Conservation (phyloP, 2,113 vertebrate species). For the Anhinga anhinga region DNA sequence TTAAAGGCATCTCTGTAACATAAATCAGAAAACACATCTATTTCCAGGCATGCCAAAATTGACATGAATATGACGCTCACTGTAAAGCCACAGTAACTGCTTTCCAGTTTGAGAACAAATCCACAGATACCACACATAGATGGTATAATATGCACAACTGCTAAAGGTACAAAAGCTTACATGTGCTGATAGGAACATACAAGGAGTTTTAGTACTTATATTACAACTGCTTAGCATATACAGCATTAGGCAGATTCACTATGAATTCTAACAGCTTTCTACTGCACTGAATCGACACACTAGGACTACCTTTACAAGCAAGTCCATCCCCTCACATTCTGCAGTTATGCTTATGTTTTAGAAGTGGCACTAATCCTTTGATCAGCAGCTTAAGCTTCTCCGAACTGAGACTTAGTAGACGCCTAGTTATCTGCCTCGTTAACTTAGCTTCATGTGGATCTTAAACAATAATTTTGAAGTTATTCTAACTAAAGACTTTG, state of each 20-base stretch:
- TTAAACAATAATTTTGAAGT: neutral
- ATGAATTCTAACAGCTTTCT: neutral
- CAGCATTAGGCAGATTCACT: neutral
- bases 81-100: neutral
- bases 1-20: neutral
- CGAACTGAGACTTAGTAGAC: neutral
- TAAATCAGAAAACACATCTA: neutral
- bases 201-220: neutral
- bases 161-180: neutral
- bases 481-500: neutral
- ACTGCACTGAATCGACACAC: neutral
- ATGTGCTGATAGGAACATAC: fast-evolving
- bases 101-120: neutral
- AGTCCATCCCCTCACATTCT: neutral
- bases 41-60: neutral
- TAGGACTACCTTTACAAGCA: neutral
- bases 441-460: neutral
- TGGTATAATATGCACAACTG: neutral
- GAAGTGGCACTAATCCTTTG: neutral
- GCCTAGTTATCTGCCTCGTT: neutral
- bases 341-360: neutral
- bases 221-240: neutral
- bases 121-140: neutral
- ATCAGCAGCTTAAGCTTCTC: neutral
- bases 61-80: neutral